Conservation (phyloP, 2,113 vertebrate species). For the Mystacornis crossleyi region DNA sequence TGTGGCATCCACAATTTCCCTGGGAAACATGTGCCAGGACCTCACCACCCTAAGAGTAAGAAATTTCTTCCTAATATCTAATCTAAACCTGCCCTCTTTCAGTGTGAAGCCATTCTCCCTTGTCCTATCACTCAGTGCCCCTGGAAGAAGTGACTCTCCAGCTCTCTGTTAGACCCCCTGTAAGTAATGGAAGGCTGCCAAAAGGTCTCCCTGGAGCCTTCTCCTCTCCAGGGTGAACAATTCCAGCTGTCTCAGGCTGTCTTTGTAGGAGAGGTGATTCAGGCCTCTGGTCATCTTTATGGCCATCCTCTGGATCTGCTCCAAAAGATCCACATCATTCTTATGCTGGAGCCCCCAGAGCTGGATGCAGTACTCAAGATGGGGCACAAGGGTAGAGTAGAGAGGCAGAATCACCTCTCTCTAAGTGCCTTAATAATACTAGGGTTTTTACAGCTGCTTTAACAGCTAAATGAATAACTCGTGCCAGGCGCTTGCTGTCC, state of each 20-base stretch:
- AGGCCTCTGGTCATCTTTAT: not conserved
- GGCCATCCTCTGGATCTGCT: accelerated
- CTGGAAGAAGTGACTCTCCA: not conserved
- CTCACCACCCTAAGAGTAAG: not conserved
- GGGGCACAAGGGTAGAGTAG: not conserved
- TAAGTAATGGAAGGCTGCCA: not conserved
- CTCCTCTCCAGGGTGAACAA: not conserved
- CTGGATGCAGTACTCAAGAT: not conserved
- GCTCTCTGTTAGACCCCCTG: not conserved
- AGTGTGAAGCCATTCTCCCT: not conserved
- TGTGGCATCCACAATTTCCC: accelerated
- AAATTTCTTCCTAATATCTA: not conserved
- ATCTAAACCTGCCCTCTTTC: not conserved
- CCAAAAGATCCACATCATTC: not conserved
- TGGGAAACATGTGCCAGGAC: not conserved
- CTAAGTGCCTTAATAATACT: not conserved
- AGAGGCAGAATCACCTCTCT: not conserved
- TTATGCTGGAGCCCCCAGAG: not conserved
- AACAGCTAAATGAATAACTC: not conserved
- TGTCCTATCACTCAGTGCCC: not conserved
- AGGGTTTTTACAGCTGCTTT: not conserved
- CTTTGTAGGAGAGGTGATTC: not conserved
- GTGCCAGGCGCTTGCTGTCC: not conserved
- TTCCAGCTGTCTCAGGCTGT: not conserved
- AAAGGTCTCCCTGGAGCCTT: not conserved